A percentile compares a stretch with the other conserved stretches of the same genome.
These are phyloP conservation scores for Caenorhabditis sulstoni DNA, from an alignment of 2,888 invertebrate species.

Conservation along the genomic window DNA sequence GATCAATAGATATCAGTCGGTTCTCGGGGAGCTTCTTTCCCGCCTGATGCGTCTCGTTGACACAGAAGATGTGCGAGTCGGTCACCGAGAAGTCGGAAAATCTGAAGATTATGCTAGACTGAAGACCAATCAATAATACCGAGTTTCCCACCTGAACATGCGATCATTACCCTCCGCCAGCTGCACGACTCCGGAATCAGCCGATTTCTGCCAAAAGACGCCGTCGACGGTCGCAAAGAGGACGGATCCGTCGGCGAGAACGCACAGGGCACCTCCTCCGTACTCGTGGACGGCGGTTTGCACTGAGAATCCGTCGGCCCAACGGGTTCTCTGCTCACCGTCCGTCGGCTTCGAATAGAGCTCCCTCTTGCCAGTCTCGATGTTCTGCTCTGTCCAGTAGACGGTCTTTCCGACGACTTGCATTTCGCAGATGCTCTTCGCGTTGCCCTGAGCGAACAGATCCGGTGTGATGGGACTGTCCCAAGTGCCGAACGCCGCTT, in stretches of 20 bases:
- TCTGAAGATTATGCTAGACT: conserved; percentile 48
- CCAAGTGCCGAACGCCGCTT: conserved; percentile 71
- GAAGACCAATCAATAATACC: neutral
- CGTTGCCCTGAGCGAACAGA: conserved; percentile 69
- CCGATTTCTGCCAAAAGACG: conserved; percentile 53
- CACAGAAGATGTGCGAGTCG: conserved; percentile 52
- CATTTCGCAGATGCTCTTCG: conserved; percentile 71
- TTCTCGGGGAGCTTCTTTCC: conserved; percentile 62
- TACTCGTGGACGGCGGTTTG: conserved; percentile 81
- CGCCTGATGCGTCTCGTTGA: conserved; percentile 55
- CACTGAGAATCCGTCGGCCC: conserved; percentile 64
- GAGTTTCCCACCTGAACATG: conserved; percentile 33
- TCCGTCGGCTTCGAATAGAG: conserved; percentile 55
- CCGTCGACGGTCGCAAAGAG: conserved; percentile 65
- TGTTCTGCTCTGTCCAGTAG: conserved; percentile 74
- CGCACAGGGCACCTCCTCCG: conserved; percentile 81
- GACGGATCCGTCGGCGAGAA: conserved; percentile 76
- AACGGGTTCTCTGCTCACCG: conserved; percentile 40
- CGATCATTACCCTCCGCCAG: conserved; percentile 50
- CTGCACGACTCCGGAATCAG: conserved; percentile 42
- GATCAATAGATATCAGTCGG: conserved; percentile 61
- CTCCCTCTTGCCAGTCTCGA: conserved; percentile 66
- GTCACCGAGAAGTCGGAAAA: conserved; percentile 61
- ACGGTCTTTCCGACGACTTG: conserved; percentile 65
- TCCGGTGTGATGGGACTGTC: conserved; percentile 69